Evolutionary conservation across 2,113 vertebrate species (phyloP), one percentile per base, ranked within the genome.

Genomic region (Onychostoma macrolepis): DNA sequence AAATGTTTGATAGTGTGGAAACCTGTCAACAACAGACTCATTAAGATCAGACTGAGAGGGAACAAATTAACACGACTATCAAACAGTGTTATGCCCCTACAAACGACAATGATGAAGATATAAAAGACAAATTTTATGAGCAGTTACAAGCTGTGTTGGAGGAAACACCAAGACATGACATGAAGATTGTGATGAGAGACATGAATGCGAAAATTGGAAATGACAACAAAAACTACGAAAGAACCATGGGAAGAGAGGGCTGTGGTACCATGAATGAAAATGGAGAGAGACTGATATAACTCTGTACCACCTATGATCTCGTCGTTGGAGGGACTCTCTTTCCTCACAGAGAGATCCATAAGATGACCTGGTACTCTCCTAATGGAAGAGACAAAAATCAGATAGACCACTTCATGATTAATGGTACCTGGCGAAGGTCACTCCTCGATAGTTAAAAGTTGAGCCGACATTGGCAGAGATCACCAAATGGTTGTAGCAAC

Each of bases 1-100:
- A 76, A 43, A 36, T 43, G 71, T 1, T 50, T 85, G 6, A 10
- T 85, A 10, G n/a, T 77, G 38, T 77, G 72, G 56, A 78, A 63
- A 12, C 84, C 71, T 38, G 36, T 85, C 21, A 77, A 77, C 36
- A 77, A 72, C 24, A 65, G 67, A 43, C 24, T 71, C 28, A 71
- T 71, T 2, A 71, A 33, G 67, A 38, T 50, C 26, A 83, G 63
- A 26, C 21, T 30, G 12, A 65, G 38, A 65, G 63, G 80, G 13
- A 50, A 50, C 48, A n/a, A 83, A 45, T 83, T 13, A 83, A 48
- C n/a, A 67, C 19, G 5, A 67, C 38, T 30, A 65, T 33, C 21
- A 69, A 48, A 26, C 61, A 69, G 81, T 71, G 36, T 3, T 83
- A 65, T 28, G 61, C 61, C 6, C 21, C 56, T 12, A 83, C 61